phyloP scores from a whole-genome alignment of 2,888 invertebrate species.

The Allophyes oxyacanthae region DNA sequence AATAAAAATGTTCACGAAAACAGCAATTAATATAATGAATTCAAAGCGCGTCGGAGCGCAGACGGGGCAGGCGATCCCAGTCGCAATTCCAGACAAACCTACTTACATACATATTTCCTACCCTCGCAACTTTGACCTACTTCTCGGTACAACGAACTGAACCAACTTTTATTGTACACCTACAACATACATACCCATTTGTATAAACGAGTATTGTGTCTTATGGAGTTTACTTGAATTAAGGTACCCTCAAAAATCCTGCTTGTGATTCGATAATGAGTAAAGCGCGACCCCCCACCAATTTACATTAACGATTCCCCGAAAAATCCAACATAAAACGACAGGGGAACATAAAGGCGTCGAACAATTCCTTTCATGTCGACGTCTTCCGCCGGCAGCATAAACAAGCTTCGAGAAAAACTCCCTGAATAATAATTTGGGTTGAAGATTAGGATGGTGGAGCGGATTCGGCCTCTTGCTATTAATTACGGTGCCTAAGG shows the following conservation, averaged over 20 bases:
- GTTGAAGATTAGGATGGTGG: constrained; percentile 61
- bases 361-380: constrained; percentile 68
- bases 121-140: constrained; percentile 80
- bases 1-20: constrained; percentile 57
- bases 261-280: constrained; percentile 63
- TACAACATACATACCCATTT: constrained; percentile 1
- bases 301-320: constrained; percentile 74
- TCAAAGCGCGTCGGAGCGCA: constrained; percentile 54
- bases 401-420: constrained; percentile 67
- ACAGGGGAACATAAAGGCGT: constrained; percentile 56
- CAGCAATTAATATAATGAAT: constrained; percentile 61
- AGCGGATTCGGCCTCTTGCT: constrained; percentile 67
- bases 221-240: constrained; percentile 9
- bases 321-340: constrained; percentile 62
- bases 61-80: constrained; percentile 48
- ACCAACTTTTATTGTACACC: constrained; percentile 68
- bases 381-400: constrained; percentile 58
- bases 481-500: constrained; percentile 78
- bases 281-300: constrained; percentile 61
- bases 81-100: constrained; percentile 58
- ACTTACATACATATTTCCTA: constrained; percentile 73
- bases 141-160: constrained; percentile 69
- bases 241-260: constrained; percentile 26
- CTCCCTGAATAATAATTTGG: constrained; percentile 66
- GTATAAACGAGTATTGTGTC: constrained; percentile 13